Percentiles rank a stretch among this genome's conserved stretches.
These are phyloP conservation scores for Spialia ferax DNA, from an alignment of 2,888 invertebrate species.

Conservation along the genomic window DNA sequence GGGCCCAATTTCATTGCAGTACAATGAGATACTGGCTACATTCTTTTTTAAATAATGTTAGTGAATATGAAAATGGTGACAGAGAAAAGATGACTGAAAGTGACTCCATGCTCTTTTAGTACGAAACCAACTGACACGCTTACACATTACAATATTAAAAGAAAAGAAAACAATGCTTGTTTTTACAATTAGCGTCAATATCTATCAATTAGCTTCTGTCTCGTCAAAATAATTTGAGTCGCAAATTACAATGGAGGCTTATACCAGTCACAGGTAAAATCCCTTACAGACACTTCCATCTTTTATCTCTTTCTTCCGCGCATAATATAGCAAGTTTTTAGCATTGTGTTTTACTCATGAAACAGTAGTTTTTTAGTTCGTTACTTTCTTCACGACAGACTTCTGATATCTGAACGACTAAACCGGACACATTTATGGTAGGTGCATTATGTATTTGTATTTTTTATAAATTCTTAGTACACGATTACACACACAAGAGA, in stretches of 20 bases:
- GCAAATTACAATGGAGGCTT: not conserved
- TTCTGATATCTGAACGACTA: not conserved
- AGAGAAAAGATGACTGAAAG: not conserved
- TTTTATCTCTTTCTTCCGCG: not conserved
- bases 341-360: constrained; percentile 5
- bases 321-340: no score
- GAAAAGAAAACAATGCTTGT: not conserved
- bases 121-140: not conserved
- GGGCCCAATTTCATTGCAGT: constrained; percentile 6
- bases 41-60: constrained; percentile 10
- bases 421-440: no score
- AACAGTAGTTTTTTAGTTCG: no score
- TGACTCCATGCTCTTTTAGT: not conserved
- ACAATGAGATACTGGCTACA: not conserved
- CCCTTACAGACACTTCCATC: not conserved
- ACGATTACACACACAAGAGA: constrained; percentile 43
- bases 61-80: not conserved
- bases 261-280: no score
- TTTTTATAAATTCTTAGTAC: constrained; percentile 44
- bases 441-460: constrained; percentile 37
- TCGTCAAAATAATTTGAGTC: not conserved
- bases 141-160: no score
- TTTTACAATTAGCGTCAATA: not conserved
- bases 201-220: no score
- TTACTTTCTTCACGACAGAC: not conserved